A percentile compares a stretch with the other conserved stretches of the same genome.
Evolutionary conservation across 2,113 vertebrate species (phyloP).

Genomic region (Zosterops japonicus): DNA sequence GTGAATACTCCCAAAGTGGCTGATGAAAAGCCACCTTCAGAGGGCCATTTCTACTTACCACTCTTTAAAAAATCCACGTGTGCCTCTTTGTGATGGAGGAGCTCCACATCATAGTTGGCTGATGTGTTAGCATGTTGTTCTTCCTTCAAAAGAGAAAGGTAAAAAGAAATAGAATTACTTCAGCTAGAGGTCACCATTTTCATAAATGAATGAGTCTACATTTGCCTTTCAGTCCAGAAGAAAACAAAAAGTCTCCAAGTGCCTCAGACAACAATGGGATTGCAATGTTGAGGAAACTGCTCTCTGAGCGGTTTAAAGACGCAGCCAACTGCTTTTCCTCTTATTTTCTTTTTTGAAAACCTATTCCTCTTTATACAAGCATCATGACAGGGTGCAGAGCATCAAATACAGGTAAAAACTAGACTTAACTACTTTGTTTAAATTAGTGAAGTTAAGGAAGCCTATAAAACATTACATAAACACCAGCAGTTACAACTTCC

Average conservation of each 20-base stretch:
- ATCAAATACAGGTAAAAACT: not conserved
- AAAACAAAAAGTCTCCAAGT: slow-evolving; percentile 11
- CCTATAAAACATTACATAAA: not conserved
- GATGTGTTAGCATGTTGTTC: slow-evolving; percentile 99
- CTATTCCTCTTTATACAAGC: not conserved
- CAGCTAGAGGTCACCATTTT: not conserved
- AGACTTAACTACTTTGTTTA: not conserved
- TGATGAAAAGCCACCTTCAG: not conserved
- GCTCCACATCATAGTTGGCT: slow-evolving; percentile 97
- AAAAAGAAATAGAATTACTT: not conserved
- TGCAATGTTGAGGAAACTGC: not conserved
- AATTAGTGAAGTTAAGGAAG: not conserved
- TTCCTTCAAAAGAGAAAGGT: slow-evolving; percentile 81
- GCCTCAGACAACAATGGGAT: not conserved
- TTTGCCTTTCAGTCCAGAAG: slow-evolving; percentile 26
- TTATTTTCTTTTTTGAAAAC: not conserved
- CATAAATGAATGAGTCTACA: not conserved
- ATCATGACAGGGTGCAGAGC: not conserved
- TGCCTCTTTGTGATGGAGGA: slow-evolving; percentile 96
- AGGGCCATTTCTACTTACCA: slow-evolving; percentile 74
- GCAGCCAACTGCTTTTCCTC: not conserved
- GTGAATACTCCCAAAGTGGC: not conserved
- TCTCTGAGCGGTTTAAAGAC: slow-evolving; percentile 68
- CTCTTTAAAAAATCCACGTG: slow-evolving; percentile 95
- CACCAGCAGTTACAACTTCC: not conserved